Evolutionary conservation across 2,113 vertebrate species (phyloP).

Genomic region (Gobius niger): DNA sequence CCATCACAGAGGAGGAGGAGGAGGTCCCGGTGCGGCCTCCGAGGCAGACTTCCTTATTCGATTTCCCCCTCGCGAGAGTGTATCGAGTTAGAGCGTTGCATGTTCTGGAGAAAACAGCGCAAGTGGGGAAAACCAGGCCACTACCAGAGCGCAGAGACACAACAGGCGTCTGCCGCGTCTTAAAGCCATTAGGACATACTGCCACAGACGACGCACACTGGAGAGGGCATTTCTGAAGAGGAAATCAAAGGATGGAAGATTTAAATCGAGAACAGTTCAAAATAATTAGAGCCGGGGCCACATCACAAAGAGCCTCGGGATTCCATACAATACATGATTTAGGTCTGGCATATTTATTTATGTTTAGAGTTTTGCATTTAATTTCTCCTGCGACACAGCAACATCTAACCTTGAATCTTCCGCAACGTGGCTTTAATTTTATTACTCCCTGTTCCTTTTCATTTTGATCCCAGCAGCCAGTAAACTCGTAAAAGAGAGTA

Average conservation of each 20-base stretch:
- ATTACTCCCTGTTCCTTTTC: too few species aligned
- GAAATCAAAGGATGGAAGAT: neutral
- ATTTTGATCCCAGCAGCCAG: too few species aligned
- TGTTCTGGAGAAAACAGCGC: slow-evolving; percentile 48
- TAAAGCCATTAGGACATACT: slow-evolving; percentile 24
- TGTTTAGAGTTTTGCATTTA: too few species aligned
- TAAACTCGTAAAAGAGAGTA: too few species aligned
- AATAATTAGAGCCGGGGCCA: too few species aligned
- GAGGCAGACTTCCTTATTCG: slow-evolving; percentile 73
- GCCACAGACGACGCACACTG: neutral
- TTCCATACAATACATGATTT: too few species aligned
- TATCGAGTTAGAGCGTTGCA: slow-evolving; percentile 67
- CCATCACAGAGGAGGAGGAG: slow-evolving; percentile 67
- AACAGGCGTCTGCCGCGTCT: slow-evolving; percentile 30
- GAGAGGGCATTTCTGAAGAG: neutral
- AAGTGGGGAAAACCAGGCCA: slow-evolving; percentile 7
- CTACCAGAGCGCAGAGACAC: slow-evolving; percentile 8
- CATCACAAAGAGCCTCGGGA: too few species aligned
- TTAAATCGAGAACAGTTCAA: too few species aligned
- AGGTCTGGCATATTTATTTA: too few species aligned
- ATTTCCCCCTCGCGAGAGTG: slow-evolving; percentile 66
- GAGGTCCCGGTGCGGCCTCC: slow-evolving; percentile 61
- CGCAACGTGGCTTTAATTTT: too few species aligned
- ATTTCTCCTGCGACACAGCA: too few species aligned
- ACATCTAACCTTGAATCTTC: too few species aligned